A percentile compares a stretch with the other conserved stretches of the same genome.
Conservation (phyloP, 2,113 vertebrate species). For the Engraulis encrasicolus region DNA sequence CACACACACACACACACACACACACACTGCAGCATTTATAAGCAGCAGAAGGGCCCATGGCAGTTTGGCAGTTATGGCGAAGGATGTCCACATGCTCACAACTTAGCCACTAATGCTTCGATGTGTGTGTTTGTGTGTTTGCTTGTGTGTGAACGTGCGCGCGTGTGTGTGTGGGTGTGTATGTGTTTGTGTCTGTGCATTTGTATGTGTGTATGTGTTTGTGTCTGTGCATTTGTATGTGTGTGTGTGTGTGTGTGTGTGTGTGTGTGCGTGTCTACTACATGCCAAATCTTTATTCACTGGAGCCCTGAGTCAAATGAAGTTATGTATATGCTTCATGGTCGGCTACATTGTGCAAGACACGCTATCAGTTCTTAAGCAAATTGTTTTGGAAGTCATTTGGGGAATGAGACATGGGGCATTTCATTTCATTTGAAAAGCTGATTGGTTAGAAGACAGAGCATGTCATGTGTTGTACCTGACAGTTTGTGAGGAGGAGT, state of each 20-base stretch:
- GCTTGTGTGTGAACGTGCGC: too few species aligned
- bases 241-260: too few species aligned
- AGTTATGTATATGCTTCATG: slow-evolving; percentile 39
- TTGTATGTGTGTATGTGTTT: too few species aligned
- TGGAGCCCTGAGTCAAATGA: slow-evolving; percentile 46
- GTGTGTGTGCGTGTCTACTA: too few species aligned
- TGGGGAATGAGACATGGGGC: slow-evolving; percentile 57
- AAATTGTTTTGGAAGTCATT: slow-evolving; percentile 66
- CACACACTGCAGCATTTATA: not conserved
- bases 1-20: too few species aligned
- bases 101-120: not conserved
- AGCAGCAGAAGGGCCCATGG: not conserved
- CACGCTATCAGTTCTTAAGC: slow-evolving; percentile 19
- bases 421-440: not conserved
- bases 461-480: not conserved
- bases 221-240: too few species aligned
- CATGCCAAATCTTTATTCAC: too few species aligned
- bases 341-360: slow-evolving; percentile 40
- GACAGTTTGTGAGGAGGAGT: not conserved
- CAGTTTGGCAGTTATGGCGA: not conserved
- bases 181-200: too few species aligned
- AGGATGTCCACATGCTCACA: not conserved
- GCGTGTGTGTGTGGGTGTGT: too few species aligned
- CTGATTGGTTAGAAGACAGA: not conserved
- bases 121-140: too few species aligned